Conservation (phyloP, 2,888 invertebrate genomes). For the Mayetiola destructor region DNA sequence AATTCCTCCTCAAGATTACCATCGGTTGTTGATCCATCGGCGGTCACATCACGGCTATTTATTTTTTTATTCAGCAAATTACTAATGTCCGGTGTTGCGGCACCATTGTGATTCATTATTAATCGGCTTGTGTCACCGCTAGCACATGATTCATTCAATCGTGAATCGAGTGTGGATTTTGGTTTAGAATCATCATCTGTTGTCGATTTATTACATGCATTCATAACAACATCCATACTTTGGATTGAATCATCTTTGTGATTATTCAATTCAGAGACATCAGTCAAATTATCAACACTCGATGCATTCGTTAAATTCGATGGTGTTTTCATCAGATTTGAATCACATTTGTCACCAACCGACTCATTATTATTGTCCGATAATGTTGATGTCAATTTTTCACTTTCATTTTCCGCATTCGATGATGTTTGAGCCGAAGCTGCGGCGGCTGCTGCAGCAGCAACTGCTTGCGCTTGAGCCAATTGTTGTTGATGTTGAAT, state of each 20-base stretch:
- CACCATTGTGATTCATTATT: constrained; percentile 17
- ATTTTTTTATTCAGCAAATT: constrained; percentile 28
- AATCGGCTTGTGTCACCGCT: constrained; percentile 14
- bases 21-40: constrained; percentile 7
- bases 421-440: constrained; percentile 36
- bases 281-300: constrained; percentile 16
- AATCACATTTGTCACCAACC: not conserved
- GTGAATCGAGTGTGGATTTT: not conserved
- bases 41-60: constrained; percentile 12
- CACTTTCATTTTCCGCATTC: no score
- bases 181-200: not conserved
- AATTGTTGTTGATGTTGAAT: constrained; percentile 29
- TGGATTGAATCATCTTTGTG: constrained; percentile 16
- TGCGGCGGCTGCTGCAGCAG: constrained; percentile 30
- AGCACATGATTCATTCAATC: not conserved
- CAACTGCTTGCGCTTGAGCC: constrained; percentile 20
- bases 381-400: not conserved
- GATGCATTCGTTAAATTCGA: constrained; percentile 15
- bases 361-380: constrained; percentile 15
- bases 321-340: constrained; percentile 15
- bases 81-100: constrained; percentile 23
- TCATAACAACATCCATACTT: constrained; percentile 9
- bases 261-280: constrained; percentile 14
- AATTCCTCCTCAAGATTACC: constrained; percentile 46
- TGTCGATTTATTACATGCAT: constrained; percentile 14